Conservation (phyloP, 2,113 vertebrate genomes). For the Paramormyrops kingsleyae region DNA sequence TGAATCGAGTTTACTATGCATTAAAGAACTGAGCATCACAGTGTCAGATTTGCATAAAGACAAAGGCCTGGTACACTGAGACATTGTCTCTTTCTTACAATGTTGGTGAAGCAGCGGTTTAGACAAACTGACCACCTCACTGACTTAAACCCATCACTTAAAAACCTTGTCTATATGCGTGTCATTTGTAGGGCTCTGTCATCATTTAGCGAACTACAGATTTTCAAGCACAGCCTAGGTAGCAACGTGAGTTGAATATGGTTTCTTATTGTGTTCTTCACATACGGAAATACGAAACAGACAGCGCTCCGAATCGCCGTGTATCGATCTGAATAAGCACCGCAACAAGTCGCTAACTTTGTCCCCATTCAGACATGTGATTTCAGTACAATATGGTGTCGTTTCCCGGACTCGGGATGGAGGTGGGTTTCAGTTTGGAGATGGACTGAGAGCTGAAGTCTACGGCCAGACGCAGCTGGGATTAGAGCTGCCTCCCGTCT, state of each 20-base stretch:
- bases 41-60: not conserved
- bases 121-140: not conserved
- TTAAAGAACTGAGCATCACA: too few relatives aligned
- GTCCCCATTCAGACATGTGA: not conserved
- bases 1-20: too few relatives aligned
- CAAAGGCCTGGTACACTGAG: not conserved
- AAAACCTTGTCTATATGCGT: not conserved
- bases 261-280: not conserved
- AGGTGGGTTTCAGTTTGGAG: not conserved
- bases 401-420: not conserved
- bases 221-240: not conserved
- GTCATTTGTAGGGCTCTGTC: not conserved
- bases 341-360: not conserved
- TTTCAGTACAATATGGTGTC: not conserved
- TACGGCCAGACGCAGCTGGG: too few relatives aligned
- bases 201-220: not conserved
- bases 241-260: not conserved
- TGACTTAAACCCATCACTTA: not conserved
- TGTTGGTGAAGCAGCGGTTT: not conserved
- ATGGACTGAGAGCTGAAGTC: too few relatives aligned
- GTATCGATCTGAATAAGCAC: not conserved
- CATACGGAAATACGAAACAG: not conserved
- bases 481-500: too few relatives aligned
- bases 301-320: not conserved
- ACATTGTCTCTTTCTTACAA: not conserved